phyloP scores from a whole-genome alignment of 1,140 invertebrate species.

The Metopolophium dirhodum region DNA sequence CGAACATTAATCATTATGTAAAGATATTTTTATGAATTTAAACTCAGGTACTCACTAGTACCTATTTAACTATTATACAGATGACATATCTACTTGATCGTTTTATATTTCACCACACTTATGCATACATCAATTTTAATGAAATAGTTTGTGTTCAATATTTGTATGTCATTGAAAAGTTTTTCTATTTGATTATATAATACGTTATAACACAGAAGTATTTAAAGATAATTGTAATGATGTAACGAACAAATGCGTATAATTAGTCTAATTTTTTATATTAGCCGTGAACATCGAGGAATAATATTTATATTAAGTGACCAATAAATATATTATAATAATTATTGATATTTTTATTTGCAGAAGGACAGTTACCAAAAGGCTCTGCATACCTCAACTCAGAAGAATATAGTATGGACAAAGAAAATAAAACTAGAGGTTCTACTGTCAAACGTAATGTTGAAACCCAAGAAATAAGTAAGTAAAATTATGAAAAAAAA shows the following conservation, averaged over 20 bases:
- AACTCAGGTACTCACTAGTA: not conserved
- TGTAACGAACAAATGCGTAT: not conserved
- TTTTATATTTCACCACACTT: not conserved
- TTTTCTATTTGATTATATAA: not conserved
- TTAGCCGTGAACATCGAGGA: not conserved
- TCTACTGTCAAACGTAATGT: slow-evolving; percentile 64
- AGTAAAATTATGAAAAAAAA: slow-evolving; percentile 60
- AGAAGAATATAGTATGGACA: slow-evolving; percentile 63
- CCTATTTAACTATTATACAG: not conserved
- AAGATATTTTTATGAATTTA: not conserved
- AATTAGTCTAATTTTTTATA: not conserved
- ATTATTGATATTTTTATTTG: slow-evolving; percentile 59
- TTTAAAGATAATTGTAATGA: not conserved
- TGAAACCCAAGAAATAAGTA: slow-evolving; percentile 70
- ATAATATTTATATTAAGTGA: not conserved
- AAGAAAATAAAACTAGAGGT: slow-evolving; percentile 57
- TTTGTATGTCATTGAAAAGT: no score
- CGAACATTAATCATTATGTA: not conserved
- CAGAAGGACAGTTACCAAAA: slow-evolving; percentile 83
- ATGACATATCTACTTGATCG: not conserved
- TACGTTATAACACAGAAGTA: not conserved
- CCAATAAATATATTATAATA: not conserved
- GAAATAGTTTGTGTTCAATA: not conserved
- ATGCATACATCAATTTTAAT: not conserved
- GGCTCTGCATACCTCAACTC: slow-evolving; percentile 75